Evolutionary conservation across 2,113 vertebrate genomes (phyloP).

Genomic region (Regulus satrapa): DNA sequence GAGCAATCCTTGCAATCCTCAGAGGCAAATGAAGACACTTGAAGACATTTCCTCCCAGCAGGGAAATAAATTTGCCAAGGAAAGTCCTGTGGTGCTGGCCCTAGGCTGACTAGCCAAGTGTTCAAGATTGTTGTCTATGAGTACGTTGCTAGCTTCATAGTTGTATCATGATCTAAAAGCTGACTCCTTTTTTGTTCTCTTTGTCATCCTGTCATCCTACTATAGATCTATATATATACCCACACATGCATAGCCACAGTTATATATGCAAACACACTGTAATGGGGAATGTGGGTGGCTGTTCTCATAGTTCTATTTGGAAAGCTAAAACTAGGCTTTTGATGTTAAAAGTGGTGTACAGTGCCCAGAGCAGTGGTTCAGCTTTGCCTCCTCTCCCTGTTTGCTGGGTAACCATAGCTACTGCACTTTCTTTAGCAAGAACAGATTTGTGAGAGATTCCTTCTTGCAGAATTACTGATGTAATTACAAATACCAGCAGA

Average conservation of each 20-base stretch:
- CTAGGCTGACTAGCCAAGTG: neutral
- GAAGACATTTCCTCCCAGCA: neutral
- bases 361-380: neutral
- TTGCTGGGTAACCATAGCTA: constrained; percentile 45
- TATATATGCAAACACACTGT: neutral
- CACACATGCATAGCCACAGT: neutral
- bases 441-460: neutral
- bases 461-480: neutral
- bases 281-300: neutral
- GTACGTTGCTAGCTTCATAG: neutral
- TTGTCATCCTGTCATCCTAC: neutral
- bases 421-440: neutral
- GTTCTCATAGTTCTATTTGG: neutral
- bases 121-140: neutral
- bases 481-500: neutral
- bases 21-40: neutral
- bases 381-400: neutral
- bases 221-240: neutral
- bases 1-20: neutral
- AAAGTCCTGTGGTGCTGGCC: neutral
- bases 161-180: neutral
- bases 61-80: neutral
- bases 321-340: constrained; percentile 31
- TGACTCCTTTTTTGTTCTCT: neutral
- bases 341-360: neutral